Conservation (phyloP, 1,140 invertebrate species). For the Pogonognathellus flavescens region DNA sequence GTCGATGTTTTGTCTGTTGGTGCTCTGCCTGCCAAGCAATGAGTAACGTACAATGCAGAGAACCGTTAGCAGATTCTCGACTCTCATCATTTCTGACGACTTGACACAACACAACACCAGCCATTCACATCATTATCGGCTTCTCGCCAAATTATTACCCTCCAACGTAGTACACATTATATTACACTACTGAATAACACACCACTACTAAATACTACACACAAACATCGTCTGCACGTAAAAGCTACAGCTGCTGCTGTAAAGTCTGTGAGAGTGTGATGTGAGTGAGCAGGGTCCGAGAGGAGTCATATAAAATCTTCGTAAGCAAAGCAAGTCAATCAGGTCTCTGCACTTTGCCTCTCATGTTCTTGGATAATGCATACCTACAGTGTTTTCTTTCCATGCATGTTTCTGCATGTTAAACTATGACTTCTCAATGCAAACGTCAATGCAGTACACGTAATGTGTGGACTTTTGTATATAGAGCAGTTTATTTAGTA, state of each 20-base stretch:
- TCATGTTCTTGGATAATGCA: not conserved
- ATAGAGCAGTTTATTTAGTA: no score
- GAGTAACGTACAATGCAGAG: not conserved
- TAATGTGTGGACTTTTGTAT: no score
- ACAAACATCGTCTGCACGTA: not conserved
- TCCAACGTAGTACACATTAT: not conserved
- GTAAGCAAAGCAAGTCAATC: conserved; percentile 2
- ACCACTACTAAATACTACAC: not conserved
- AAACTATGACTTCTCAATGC: not conserved
- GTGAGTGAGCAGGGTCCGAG: no score
- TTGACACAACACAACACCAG: conserved; percentile 39
- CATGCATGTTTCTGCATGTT: not conserved
- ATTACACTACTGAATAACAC: conserved; percentile 12
- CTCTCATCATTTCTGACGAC: conserved; percentile 34
- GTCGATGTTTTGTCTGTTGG: not conserved
- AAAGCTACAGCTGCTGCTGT: not conserved
- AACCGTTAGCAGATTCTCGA: conserved; percentile 8
- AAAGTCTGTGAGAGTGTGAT: not conserved
- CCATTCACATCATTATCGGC: conserved; percentile 53
- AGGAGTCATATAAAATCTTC: no score
- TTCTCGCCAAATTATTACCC: conserved; percentile 52
- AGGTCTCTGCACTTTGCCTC: conserved; percentile 44
- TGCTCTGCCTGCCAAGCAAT: not conserved
- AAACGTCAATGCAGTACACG: no score
- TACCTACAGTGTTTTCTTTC: not conserved